Evolutionary conservation across 2,888 invertebrate genomes (phyloP), one percentile per base, ranked within the genome.

Genomic region (Pristionchus fissidentatus): DNA sequence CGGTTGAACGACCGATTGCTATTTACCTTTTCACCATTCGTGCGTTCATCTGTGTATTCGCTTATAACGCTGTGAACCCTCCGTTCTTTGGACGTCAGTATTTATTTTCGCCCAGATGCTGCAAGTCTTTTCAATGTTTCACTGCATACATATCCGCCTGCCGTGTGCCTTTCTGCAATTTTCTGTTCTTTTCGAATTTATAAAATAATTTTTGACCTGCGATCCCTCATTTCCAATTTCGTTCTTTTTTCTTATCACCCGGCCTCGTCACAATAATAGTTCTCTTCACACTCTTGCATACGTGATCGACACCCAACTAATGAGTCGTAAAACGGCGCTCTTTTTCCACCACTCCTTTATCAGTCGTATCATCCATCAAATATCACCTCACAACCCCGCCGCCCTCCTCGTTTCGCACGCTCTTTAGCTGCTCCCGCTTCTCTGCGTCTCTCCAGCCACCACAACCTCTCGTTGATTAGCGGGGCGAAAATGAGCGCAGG

Each of bases 281-380:
- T 1, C 46, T 46, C 49, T 77, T 77, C 46, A 77, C 46, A 77
- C 46, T 70, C 32, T 15, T 3, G n/a, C 70, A 4, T 43, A 13
- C 19, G 13, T 49, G 13, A 73, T 43, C 46, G 43, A 49, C 75
- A 32, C 75, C 41, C 73, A 26, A 46, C 49, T 49, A 77, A 49
- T 49, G 49, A 49, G 75, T 26, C 75, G 75, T 77, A 77, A 77
- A 77, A 46, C 41, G 49, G 10, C 49, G 26, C 26, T 77, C 75
- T 29, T n/a, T 32, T 8, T 29, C 49, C 46, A 5, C 43, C 73
- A 70, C 41, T 38, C 41, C 43, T 46, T 73, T 73, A 73, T 73
- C 73, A 73, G 46, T 73, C 46, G 22, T 46, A 46, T 73, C 73
- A 73, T 73, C 15, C 73, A 73, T 73, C 73, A 73, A 46, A 26